Evolutionary conservation across 2,113 vertebrate genomes (phyloP), one percentile per base, ranked within the genome.

Genomic region (Peromyscus leucopus): DNA sequence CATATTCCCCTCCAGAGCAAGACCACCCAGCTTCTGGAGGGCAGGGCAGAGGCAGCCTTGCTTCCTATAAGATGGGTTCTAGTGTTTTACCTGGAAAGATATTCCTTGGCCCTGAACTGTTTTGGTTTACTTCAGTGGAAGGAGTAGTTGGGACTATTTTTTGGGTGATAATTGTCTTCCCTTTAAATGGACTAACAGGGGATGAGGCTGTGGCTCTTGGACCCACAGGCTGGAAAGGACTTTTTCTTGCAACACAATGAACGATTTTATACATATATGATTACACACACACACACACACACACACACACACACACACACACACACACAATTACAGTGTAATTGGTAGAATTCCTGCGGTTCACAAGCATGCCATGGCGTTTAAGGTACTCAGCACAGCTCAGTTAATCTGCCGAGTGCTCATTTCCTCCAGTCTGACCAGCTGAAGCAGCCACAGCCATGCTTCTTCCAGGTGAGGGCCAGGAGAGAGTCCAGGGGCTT

Each of bases 211-310:
- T 5, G n/a, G 74, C 1, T 17, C 33, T 71, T 17, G 39, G 71
- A 94, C 55, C 71, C 82, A 55, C 59, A 67, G 67, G 65, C 93
- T 90, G 78, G 17, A 90, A 69, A 79, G 90, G 80, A 91, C 63
- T 65, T 91, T 88, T 88, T 65, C 92, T 75, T 59, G 36, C 57
- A 84, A 46, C 48, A 67, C 88, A 76, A 59, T 76, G 57, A 94
- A 51, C 51, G 51, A 51, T 51, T 51, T 51, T 51, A 51, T 51
- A 51, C 46, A 51, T 51, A 11, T 51, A 51, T 51, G 51, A 51
- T 51, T 51, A 51, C 48, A 51, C 48, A 51, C 51, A 51, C 51
- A 51, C 48, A 51, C 48, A 51, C 51, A 51, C 51, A 51, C 51
- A 51, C 51, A 51, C 51, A 51, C 51, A 51, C 51, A 51, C 51